A percentile compares a stretch with the other conserved stretches of the same genome.
These are phyloP conservation scores for Squalus acanthias DNA, from an alignment of 2,797 vertebrate species.

Conservation along the genomic window DNA sequence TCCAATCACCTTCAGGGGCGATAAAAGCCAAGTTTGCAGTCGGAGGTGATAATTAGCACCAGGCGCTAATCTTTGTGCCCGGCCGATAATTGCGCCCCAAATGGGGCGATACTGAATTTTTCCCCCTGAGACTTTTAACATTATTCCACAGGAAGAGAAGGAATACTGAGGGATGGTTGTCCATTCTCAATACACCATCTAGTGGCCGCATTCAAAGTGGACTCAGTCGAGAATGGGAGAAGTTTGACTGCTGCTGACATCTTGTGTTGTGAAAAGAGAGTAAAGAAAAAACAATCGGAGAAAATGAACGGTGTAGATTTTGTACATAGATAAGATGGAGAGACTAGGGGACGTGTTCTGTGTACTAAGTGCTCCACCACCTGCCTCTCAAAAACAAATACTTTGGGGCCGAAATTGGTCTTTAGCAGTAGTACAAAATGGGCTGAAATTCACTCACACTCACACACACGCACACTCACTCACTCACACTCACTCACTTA, in stretches of 20 bases:
- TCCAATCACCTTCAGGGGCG: too few species aligned
- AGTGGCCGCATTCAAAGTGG: not conserved
- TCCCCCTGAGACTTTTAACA: not conserved
- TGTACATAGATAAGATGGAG: not conserved
- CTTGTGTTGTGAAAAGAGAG: not conserved
- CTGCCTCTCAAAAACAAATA: not conserved
- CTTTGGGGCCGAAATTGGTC: not conserved
- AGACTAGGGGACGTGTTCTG: not conserved
- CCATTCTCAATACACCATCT: not conserved
- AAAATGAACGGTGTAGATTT: not conserved
- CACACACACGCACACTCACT: too few species aligned
- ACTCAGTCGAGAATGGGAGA: not conserved
- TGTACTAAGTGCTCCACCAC: not conserved
- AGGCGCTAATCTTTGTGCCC: too few species aligned
- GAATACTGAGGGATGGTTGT: not conserved
- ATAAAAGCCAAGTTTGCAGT: too few species aligned
- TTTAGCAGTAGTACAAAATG: not conserved
- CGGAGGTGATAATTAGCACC: too few species aligned
- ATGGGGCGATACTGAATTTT: too few species aligned
- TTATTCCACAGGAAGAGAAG: not conserved
- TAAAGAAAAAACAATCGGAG: not conserved
- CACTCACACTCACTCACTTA: too few species aligned
- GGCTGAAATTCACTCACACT: too few species aligned
- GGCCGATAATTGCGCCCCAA: too few species aligned
- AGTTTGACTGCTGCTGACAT: not conserved